phyloP scores from a whole-genome alignment of 2,113 vertebrate species.

The Rallus limicola region DNA sequence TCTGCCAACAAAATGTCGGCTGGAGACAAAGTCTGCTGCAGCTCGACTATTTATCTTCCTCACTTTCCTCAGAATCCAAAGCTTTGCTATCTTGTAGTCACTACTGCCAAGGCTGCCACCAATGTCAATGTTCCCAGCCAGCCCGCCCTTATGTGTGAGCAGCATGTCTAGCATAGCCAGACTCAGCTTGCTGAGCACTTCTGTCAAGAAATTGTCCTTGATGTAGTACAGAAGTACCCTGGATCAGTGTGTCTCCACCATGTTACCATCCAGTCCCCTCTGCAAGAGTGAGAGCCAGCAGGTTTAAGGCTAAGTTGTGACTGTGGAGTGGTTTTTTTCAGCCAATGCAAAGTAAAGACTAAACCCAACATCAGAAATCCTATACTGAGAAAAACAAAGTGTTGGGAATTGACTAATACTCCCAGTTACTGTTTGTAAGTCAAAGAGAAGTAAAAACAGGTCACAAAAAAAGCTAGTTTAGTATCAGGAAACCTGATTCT shows the following conservation, averaged over 20 bases:
- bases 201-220: not conserved
- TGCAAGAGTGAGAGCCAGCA: not conserved
- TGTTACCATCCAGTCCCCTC: not conserved
- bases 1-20: not conserved
- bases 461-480: not conserved
- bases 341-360: not conserved
- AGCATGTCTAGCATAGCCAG: not conserved
- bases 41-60: not conserved
- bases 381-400: not conserved
- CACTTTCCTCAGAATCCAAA: not conserved
- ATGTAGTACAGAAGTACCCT: not conserved
- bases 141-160: not conserved
- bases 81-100: not conserved
- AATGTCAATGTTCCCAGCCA: not conserved
- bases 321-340: not conserved
- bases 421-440: not conserved
- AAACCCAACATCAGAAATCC: not conserved
- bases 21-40: not conserved
- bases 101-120: conserved; percentile 29
- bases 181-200: not conserved
- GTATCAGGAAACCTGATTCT: not conserved
- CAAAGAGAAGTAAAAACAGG: not conserved
- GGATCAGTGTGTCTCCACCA: not conserved
- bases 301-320: not conserved
- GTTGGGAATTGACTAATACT: not conserved